Conservation (phyloP, 2,797 vertebrate genomes). For the Onychomys arenicola region DNA sequence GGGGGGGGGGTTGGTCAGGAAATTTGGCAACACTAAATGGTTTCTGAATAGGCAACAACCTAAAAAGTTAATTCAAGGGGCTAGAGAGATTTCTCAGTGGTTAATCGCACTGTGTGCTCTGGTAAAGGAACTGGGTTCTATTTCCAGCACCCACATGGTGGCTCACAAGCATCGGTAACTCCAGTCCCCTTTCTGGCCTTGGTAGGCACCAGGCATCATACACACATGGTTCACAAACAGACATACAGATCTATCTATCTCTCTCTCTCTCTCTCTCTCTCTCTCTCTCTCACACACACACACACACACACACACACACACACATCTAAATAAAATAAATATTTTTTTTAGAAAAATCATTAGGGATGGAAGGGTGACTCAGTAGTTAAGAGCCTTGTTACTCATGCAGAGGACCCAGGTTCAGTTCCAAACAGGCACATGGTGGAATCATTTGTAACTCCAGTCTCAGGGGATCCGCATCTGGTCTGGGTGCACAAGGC, state of each 20-base stretch:
- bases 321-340: background rate
- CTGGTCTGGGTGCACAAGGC: background rate
- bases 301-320: background rate
- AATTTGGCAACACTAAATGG: background rate
- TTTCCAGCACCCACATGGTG: background rate
- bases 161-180: too few species aligned
- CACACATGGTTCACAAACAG: background rate
- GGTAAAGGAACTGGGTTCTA: background rate
- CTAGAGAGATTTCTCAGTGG: background rate
- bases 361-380: background rate
- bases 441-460: background rate
- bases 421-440: background rate
- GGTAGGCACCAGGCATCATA: background rate
- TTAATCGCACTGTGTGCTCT: background rate
- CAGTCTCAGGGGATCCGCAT: background rate
- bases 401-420: background rate
- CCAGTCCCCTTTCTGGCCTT: too few species aligned
- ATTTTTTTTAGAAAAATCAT: background rate
- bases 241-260: too few species aligned
- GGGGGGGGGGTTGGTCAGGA: background rate
- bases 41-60: background rate
- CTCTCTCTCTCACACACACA: too few species aligned
- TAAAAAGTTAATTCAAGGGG: background rate
- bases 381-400: background rate
- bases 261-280: too few species aligned